Percentiles rank a stretch among this genome's conserved stretches.
Conservation (phyloP, 2,888 invertebrate species). For the Hoplodrina ambigua region DNA sequence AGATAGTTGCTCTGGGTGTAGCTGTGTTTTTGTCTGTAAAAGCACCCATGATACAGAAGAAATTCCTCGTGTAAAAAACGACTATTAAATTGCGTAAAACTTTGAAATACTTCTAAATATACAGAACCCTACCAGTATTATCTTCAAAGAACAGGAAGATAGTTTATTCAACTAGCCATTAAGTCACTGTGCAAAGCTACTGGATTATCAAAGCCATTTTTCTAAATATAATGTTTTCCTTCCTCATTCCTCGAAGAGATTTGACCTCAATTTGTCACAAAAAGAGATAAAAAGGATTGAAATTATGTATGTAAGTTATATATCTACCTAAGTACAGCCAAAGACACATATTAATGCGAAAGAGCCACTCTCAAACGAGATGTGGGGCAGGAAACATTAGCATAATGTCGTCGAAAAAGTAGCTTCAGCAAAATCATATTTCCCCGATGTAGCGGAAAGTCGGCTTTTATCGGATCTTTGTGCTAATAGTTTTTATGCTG, state of each 20-base stretch:
- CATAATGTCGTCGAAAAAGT: slow-evolving; percentile 62
- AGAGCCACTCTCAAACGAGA: slow-evolving; percentile 54
- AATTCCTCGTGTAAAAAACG: too few relatives aligned
- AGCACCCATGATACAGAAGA: too few relatives aligned
- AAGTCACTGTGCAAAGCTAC: slow-evolving; percentile 4
- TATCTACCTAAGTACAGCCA: slow-evolving; percentile 19
- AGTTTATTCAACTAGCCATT: not conserved
- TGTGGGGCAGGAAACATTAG: slow-evolving; percentile 60
- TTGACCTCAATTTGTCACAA: slow-evolving; percentile 44
- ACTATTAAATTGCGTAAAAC: not conserved
- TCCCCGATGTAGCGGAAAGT: slow-evolving; percentile 54
- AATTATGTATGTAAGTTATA: slow-evolving; percentile 16
- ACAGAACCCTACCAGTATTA: not conserved
- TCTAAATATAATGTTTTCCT: slow-evolving; percentile 22
- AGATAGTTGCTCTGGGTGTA: too few relatives aligned
- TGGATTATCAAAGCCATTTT: slow-evolving; percentile 32
- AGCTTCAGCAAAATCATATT: slow-evolving; percentile 64
- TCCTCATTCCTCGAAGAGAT: slow-evolving; percentile 18
- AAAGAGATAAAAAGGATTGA: slow-evolving; percentile 44
- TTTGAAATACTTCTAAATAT: not conserved
- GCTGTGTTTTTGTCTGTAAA: too few relatives aligned
- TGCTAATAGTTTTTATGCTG: slow-evolving; percentile 51
- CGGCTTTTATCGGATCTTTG: slow-evolving; percentile 44
- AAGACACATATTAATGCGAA: slow-evolving; percentile 52
- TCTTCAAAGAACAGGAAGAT: not conserved